Percentiles rank a stretch among this genome's conserved stretches.
Evolutionary conservation across 2,888 invertebrate genomes (phyloP).

Genomic region (Trachelus troglodyta): DNA sequence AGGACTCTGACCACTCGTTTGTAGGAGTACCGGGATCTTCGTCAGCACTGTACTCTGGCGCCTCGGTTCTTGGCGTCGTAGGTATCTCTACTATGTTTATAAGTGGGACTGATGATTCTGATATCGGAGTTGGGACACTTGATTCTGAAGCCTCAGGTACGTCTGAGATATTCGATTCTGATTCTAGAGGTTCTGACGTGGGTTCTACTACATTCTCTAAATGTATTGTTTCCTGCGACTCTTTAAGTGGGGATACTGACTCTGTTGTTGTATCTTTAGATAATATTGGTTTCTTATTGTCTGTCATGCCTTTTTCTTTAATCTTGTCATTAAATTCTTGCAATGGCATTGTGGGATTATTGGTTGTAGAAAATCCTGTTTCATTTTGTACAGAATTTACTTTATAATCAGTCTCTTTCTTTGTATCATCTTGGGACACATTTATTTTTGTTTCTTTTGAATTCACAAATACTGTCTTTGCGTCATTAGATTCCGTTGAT

Average conservation of each 20-base stretch:
- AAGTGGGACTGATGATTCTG: conserved; percentile 31
- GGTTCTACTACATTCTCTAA: background rate
- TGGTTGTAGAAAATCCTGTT: background rate
- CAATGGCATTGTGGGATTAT: background rate
- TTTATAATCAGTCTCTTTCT: conserved; percentile 34
- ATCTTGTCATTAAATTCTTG: background rate
- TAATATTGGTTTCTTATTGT: background rate
- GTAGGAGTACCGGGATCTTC: conserved; percentile 52
- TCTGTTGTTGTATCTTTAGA: background rate
- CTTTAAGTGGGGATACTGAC: background rate
- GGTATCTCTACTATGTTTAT: conserved; percentile 39
- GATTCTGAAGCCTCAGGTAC: background rate
- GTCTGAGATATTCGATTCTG: background rate
- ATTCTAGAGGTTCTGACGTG: background rate
- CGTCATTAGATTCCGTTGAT: background rate
- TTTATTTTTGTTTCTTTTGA: background rate
- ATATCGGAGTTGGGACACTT: conserved; percentile 12
- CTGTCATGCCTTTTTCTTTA: background rate
- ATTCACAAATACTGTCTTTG: background rate
- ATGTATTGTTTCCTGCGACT: background rate
- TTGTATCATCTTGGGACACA: conserved; percentile 16
- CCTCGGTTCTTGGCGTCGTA: conserved; percentile 14
- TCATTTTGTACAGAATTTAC: conserved; percentile 21
- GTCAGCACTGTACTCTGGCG: conserved; percentile 25
- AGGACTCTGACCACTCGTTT: conserved; percentile 43